Conservation (phyloP, 2,888 invertebrate genomes). For the Cataglyphis livida region DNA sequence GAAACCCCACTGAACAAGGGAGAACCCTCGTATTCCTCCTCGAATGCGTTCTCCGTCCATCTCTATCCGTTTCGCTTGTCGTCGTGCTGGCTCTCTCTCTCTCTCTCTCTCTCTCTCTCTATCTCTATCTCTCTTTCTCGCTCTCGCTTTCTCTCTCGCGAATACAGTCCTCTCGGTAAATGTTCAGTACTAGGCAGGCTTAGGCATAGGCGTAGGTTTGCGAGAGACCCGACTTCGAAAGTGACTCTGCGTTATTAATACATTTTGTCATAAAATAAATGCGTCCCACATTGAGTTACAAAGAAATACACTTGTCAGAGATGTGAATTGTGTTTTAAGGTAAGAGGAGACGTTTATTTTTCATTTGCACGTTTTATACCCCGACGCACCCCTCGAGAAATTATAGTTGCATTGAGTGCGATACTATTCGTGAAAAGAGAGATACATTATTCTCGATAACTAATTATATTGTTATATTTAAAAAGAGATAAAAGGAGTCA, state of each 20-base stretch:
- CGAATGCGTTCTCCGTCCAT: constrained; percentile 56
- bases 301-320: neutral
- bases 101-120: constrained; percentile 28
- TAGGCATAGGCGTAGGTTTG: constrained; percentile 65
- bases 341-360: neutral
- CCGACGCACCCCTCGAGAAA: neutral
- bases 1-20: constrained; percentile 82
- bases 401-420: neutral
- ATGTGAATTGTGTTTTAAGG: neutral
- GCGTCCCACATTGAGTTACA: neutral
- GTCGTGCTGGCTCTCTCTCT: constrained; percentile 49
- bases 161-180: constrained; percentile 67
- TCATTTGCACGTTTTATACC: neutral
- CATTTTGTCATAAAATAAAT: neutral
- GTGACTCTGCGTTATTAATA: neutral
- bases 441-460: too few relatives aligned
- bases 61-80: constrained; percentile 19
- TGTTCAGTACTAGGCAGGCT: constrained; percentile 69
- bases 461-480: neutral
- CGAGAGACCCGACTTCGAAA: neutral
- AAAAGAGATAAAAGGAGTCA: neutral
- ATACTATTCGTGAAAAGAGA: neutral
- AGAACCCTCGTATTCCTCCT: constrained; percentile 71
- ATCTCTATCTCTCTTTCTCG: constrained; percentile 15
- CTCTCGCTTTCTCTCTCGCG: constrained; percentile 18